Percentiles rank a stretch among this genome's conserved stretches.
phyloP scores from a whole-genome alignment of 2,113 vertebrate species.

The Silurus glanis region DNA sequence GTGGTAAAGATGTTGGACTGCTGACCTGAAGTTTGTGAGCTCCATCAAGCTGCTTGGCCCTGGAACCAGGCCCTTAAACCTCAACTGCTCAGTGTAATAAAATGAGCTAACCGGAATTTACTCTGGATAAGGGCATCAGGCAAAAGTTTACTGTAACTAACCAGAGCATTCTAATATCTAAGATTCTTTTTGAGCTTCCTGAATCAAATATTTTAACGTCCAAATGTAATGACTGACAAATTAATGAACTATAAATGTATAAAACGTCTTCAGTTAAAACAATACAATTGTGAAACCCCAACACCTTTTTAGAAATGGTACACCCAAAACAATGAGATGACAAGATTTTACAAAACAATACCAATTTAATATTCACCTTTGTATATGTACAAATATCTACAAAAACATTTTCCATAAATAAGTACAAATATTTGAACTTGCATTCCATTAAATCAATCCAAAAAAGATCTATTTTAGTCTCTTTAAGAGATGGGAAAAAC shows the following conservation, averaged over 20 bases:
- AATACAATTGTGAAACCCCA: neutral
- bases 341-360: constrained; percentile 58
- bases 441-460: constrained; percentile 9
- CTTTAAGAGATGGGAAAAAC: constrained; percentile 43
- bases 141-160: neutral
- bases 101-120: no score
- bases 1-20: no score
- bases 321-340: constrained; percentile 30
- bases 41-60: no score
- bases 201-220: neutral
- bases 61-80: no score
- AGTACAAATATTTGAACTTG: constrained; percentile 45
- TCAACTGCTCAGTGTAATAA: no score
- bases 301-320: neutral
- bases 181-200: neutral
- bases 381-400: constrained; percentile 78
- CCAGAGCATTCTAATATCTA: neutral
- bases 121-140: no score
- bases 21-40: no score
- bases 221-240: neutral
- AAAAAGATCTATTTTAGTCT: constrained; percentile 26
- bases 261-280: neutral
- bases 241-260: neutral
- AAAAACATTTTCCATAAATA: constrained; percentile 75
- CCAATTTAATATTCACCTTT: constrained; percentile 76